phyloP scores from a whole-genome alignment of 2,888 invertebrate genomes.

The Synergus laeviventris region DNA sequence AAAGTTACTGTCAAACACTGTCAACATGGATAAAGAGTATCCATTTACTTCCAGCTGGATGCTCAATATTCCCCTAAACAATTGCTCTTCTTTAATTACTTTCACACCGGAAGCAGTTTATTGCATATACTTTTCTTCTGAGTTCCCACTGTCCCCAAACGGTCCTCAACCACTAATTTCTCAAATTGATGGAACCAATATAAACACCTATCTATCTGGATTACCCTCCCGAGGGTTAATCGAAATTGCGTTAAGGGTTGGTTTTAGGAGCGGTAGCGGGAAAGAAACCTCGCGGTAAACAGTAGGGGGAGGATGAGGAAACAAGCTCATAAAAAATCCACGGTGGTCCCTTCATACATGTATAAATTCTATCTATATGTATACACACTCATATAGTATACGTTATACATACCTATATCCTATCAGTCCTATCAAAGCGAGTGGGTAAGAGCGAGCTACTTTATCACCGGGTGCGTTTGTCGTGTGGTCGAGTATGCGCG shows the following conservation, averaged over 20 bases:
- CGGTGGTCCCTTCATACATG: background rate
- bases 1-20: too few relatives aligned
- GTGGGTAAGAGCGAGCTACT: slow-evolving; percentile 46
- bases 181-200: slow-evolving; percentile 33
- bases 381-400: background rate
- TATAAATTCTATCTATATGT: slow-evolving; percentile 9
- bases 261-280: slow-evolving; percentile 42
- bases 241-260: slow-evolving; percentile 35
- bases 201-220: slow-evolving; percentile 32
- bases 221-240: slow-evolving; percentile 27
- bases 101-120: background rate
- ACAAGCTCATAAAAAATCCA: slow-evolving; percentile 54
- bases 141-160: slow-evolving; percentile 10
- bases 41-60: too few relatives aligned
- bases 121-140: slow-evolving; percentile 8
- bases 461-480: slow-evolving; percentile 54
- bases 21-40: too few relatives aligned
- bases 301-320: slow-evolving; percentile 51
- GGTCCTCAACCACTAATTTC: slow-evolving; percentile 25
- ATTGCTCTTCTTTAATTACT: slow-evolving; percentile 21
- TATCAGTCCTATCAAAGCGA: slow-evolving; percentile 23
- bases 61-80: background rate
- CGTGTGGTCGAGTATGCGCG: slow-evolving; percentile 47
- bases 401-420: slow-evolving; percentile 29
- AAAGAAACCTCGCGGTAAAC: slow-evolving; percentile 44